phyloP scores from a whole-genome alignment of 1,140 invertebrate genomes.

The Lordiphosa clarofinis region DNA sequence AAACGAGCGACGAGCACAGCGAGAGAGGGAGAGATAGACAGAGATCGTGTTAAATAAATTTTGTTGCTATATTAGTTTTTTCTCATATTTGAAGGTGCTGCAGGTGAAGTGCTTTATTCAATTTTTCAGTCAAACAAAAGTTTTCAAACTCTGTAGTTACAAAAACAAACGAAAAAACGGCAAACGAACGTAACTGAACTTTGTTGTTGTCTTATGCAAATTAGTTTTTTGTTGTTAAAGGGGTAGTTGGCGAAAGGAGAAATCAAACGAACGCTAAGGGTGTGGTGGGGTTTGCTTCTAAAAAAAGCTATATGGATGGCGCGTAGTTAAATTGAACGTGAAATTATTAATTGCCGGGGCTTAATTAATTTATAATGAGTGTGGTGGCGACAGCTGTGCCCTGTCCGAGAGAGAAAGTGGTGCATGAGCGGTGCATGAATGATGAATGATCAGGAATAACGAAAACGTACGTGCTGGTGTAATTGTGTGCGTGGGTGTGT shows the following conservation, averaged over 20 bases:
- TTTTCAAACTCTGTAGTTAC: conserved; percentile 40
- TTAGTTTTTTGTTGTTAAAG: conserved; percentile 42
- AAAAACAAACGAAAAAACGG: conserved; percentile 42
- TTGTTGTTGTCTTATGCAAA: conserved; percentile 60
- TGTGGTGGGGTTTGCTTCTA: conserved; percentile 41
- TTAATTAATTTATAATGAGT: conserved; percentile 75
- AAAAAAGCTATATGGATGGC: conserved; percentile 1
- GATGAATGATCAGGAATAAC: conserved; percentile 10
- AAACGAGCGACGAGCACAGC: not conserved
- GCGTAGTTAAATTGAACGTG: conserved; percentile 72
- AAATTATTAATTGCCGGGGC: conserved; percentile 69
- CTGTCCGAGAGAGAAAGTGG: conserved; percentile 36
- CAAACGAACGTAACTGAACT: conserved; percentile 39
- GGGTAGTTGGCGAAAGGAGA: conserved; percentile 40
- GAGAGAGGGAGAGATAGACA: conserved; percentile 13
- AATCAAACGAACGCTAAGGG: conserved; percentile 38
- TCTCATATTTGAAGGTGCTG: conserved; percentile 21
- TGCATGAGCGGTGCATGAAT: conserved; percentile 14
- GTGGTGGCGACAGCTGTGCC: conserved; percentile 51
- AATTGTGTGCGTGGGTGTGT: not conserved
- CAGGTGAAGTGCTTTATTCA: conserved; percentile 68
- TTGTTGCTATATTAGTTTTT: conserved; percentile 41
- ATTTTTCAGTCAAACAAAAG: conserved; percentile 38
- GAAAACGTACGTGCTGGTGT: conserved; percentile 8
- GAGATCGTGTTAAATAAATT: conserved; percentile 5